Evolutionary conservation across 2,113 vertebrate genomes (phyloP).

Genomic region (Delphinus delphis): DNA sequence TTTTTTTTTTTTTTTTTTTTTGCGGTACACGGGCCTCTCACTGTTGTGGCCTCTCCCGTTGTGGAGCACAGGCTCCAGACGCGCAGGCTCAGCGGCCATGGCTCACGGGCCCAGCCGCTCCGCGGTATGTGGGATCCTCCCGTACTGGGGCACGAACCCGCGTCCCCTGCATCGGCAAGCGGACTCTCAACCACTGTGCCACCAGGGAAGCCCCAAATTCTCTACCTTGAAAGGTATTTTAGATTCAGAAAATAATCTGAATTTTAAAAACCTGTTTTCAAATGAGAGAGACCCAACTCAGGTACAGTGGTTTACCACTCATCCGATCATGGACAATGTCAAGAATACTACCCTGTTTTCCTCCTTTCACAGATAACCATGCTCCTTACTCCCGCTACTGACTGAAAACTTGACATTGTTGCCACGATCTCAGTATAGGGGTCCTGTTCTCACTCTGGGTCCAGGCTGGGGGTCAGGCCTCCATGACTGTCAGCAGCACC

Average conservation of each 20-base stretch:
- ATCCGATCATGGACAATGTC: background rate
- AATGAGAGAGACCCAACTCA: background rate
- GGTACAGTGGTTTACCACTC: background rate
- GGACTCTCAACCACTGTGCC: too few species aligned
- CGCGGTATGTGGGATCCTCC: too few species aligned
- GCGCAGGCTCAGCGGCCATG: too few species aligned
- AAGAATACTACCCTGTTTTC: background rate
- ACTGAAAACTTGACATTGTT: background rate
- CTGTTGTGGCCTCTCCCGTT: too few species aligned
- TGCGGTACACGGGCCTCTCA: too few species aligned
- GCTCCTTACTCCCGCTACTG: background rate
- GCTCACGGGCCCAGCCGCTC: too few species aligned
- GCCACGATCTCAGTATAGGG: background rate
- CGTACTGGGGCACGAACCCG: too few species aligned
- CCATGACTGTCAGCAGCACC: background rate
- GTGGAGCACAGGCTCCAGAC: too few species aligned
- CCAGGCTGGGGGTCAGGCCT: background rate
- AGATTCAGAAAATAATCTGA: background rate
- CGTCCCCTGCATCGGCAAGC: too few species aligned
- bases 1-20: too few species aligned
- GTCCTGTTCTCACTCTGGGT: background rate
- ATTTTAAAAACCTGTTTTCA: slow-evolving; percentile 17
- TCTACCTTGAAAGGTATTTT: background rate
- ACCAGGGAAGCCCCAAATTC: background rate
- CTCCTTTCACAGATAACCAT: background rate